Evolutionary conservation across 2,888 invertebrate species (phyloP).

Genomic region (Cryptus armator): DNA sequence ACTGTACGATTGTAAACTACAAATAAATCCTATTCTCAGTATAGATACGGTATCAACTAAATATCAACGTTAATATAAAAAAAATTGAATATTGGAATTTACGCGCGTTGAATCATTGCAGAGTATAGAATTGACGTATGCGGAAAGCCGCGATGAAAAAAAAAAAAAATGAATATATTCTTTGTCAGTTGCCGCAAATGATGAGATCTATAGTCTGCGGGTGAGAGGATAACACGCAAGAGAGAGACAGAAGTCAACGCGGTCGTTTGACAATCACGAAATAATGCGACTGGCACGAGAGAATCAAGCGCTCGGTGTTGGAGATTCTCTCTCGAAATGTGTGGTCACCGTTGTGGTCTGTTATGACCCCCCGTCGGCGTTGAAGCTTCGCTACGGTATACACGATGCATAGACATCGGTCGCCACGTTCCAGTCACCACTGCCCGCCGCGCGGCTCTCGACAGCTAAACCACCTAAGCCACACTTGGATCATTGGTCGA

Average conservation of each 20-base stretch:
- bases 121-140: constrained; percentile 60
- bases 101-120: too few relatives aligned
- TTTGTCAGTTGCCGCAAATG: too few relatives aligned
- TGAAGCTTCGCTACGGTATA: constrained; percentile 23
- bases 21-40: too few relatives aligned
- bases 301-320: constrained; percentile 51
- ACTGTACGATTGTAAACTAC: too few relatives aligned
- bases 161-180: too few relatives aligned
- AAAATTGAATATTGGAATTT: too few relatives aligned
- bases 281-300: constrained; percentile 77
- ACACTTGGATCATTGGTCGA: constrained; percentile 57
- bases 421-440: constrained; percentile 41
- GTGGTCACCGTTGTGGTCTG: constrained; percentile 82
- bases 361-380: constrained; percentile 73
- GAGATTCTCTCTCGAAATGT: constrained; percentile 81
- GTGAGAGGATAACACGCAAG: constrained; percentile 30
- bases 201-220: constrained; percentile 5
- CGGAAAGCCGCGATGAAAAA: neutral
- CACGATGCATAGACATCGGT: constrained; percentile 64
- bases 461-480: constrained; percentile 62
- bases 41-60: too few relatives aligned
- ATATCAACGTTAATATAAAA: too few relatives aligned
- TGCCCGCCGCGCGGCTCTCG: constrained; percentile 24
- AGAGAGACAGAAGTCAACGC: constrained; percentile 28
- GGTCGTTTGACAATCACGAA: constrained; percentile 81